Evolutionary conservation across 2,797 vertebrate genomes (phyloP), one percentile per base, ranked within the genome.

Genomic region (Diceros bicornis): DNA sequence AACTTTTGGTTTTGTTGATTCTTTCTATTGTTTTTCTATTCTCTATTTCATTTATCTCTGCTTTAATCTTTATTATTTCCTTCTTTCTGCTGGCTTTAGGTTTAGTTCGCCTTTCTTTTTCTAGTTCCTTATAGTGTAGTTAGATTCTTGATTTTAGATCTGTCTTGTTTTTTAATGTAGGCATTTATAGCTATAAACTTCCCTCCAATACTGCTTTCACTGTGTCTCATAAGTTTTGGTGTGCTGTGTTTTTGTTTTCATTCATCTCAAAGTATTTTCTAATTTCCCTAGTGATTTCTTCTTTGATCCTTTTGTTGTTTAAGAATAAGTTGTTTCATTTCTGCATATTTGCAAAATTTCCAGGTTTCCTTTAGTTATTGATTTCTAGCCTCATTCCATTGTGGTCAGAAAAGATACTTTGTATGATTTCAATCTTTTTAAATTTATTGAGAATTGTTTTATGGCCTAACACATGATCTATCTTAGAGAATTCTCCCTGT

Each of bases 41-140:
- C 5, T 77, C 14, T 84, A 21, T 71, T 91, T 95, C n/a, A 84
- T 68, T 84, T 89, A 75, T 75, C 18, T 89, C n/a, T 82, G 27
- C 21, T 44, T 20, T 74, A 29, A 82, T 75, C 10, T 62, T 61
- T 71, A 44, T 44, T 88, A 32, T 82, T 86, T 84, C 16, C 44
- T 61, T 90, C 61, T 23, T 93, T 86, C 52, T n/a, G 12, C 34
- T 64, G 66, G 7, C 25, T 68, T 83, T 59, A 23, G 13, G 62
- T 50, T 95, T 84, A 61, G 50, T 90, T 91, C 85, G 4, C 13
- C 29, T 59, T 91, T 77, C 32, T 61, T 66, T 61, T 50, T 94
- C 37, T 72, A 32, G 75, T 52, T 88, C 66, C 62, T 64, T 52
- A n/a, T 68, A 50, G 37, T 64, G 14, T 37, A 79, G 25, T 41